phyloP scores from a whole-genome alignment of 2,797 vertebrate genomes.

The Oreochromis grahami region DNA sequence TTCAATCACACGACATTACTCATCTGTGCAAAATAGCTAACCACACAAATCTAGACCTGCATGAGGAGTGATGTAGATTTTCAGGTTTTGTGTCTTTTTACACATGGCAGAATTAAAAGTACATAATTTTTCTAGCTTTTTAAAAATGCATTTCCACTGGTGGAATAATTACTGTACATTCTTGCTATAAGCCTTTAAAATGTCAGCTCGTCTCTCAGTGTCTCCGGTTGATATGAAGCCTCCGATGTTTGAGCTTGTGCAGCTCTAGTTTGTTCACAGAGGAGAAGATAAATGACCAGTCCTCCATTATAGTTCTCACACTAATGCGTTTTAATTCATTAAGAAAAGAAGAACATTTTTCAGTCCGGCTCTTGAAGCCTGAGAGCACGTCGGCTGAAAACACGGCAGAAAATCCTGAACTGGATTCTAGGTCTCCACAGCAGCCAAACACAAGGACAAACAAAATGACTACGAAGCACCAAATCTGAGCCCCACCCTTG shows the following conservation, averaged over 20 bases:
- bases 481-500: neutral
- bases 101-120: neutral
- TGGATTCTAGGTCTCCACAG: neutral
- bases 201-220: neutral
- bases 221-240: neutral
- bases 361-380: too few species aligned
- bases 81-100: neutral
- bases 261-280: neutral
- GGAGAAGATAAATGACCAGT: neutral
- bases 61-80: neutral
- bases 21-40: neutral
- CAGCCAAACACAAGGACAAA: neutral
- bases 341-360: too few species aligned
- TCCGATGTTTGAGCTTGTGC: neutral
- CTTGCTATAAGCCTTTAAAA: neutral
- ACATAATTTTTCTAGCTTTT: neutral
- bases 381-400: too few species aligned
- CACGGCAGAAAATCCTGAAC: neutral
- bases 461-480: neutral
- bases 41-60: neutral
- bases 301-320: neutral
- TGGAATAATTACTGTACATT: neutral
- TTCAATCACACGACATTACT: neutral
- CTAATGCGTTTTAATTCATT: neutral
- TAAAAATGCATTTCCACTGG: neutral